Conservation (phyloP, 2,113 vertebrate genomes). For the Plestiodon gilberti region DNA sequence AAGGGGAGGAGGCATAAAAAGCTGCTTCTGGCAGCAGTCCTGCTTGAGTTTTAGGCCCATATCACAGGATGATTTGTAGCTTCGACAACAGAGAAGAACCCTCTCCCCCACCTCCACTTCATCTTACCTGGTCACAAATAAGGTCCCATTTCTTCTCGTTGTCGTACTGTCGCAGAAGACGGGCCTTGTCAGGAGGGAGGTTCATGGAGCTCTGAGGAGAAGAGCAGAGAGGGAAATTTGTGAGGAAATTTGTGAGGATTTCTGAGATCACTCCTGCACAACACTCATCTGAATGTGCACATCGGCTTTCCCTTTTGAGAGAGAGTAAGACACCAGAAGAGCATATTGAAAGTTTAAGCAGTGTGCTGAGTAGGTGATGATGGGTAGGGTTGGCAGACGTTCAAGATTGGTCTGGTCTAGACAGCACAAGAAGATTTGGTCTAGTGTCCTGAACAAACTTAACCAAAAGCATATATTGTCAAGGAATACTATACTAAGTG, state of each 20-base stretch:
- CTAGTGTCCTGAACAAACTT: neutral
- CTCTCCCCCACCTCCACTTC: too few species aligned
- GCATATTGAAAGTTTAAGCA: neutral
- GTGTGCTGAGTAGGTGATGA: neutral
- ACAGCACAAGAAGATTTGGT: neutral
- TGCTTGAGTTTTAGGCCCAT: neutral
- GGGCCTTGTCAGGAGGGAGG: constrained; percentile 94
- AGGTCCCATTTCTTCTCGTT: constrained; percentile 98
- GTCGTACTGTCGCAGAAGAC: constrained; percentile 94
- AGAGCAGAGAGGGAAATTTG: neutral
- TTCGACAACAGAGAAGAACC: neutral
- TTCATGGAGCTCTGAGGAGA: constrained; percentile 94
- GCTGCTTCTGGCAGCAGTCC: neutral
- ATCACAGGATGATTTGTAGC: neutral
- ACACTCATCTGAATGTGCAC: too few species aligned
- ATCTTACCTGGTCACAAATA: constrained; percentile 94
- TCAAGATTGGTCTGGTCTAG: neutral
- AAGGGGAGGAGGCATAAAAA: neutral
- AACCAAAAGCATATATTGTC: neutral
- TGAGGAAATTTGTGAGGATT: too few species aligned
- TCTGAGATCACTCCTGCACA: too few species aligned
- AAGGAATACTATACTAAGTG: too few species aligned
- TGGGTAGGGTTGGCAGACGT: neutral
- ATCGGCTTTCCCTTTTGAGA: neutral
- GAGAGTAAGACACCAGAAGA: neutral